These are phyloP conservation scores for Balearica regulorum DNA, from an alignment of 2,797 vertebrate species.

Conservation along the genomic window DNA sequence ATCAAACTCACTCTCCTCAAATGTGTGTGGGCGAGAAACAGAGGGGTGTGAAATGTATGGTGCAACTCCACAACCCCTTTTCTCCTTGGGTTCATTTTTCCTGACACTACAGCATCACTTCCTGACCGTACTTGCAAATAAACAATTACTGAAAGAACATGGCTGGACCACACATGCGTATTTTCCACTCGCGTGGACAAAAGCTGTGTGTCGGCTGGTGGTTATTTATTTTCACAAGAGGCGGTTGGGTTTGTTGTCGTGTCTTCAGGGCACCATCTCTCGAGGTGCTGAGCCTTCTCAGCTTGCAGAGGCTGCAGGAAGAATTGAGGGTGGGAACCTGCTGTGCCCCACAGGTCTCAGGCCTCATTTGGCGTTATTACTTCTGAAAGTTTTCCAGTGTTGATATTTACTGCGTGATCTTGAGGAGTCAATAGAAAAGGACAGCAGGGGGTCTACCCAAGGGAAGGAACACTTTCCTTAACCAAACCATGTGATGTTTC, in stretches of 20 bases:
- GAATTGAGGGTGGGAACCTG: not conserved
- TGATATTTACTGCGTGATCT: not conserved
- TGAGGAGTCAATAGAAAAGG: not conserved
- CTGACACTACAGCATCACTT: not conserved
- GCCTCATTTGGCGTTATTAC: not conserved
- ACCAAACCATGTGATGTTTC: not conserved
- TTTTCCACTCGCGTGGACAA: slow-evolving; percentile 4
- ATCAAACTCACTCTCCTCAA: not conserved
- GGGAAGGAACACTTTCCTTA: not conserved
- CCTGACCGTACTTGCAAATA: not conserved
- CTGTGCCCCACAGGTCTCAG: not conserved
- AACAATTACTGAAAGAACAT: not conserved
- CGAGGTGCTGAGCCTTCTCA: not conserved
- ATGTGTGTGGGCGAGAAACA: not conserved
- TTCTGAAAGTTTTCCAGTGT: not conserved
- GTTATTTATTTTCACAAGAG: slow-evolving; percentile 32
- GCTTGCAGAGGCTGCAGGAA: not conserved
- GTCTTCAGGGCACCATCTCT: not conserved
- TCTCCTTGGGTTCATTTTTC: not conserved
- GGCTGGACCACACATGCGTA: not conserved
- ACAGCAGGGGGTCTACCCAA: not conserved
- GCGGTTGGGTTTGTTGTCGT: not conserved
- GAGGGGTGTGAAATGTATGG: not conserved
- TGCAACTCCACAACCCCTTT: not conserved
- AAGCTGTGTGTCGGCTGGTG: not conserved